Evolutionary conservation across 2,113 vertebrate genomes (phyloP).

Genomic region (Mobula hypostoma): DNA sequence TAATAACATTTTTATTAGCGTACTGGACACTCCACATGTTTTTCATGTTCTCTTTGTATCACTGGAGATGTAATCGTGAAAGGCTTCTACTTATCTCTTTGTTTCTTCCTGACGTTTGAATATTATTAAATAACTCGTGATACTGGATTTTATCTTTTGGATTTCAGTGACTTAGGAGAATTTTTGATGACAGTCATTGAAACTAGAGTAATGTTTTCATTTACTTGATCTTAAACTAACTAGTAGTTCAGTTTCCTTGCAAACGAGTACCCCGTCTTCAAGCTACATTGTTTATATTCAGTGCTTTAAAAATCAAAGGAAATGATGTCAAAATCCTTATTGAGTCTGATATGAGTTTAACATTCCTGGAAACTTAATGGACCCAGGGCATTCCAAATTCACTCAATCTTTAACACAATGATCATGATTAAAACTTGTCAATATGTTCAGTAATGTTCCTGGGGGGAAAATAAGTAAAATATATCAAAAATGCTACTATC

Average conservation of each 20-base stretch:
- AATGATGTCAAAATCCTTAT: not conserved
- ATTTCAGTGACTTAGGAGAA: not conserved
- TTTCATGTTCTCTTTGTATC: not conserved
- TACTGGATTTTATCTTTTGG: not conserved
- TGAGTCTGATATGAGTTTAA: not conserved
- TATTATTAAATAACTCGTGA: not conserved
- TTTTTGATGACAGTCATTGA: not conserved
- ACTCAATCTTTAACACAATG: not conserved
- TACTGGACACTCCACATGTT: not conserved
- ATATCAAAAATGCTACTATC: not conserved
- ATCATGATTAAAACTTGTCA: not conserved
- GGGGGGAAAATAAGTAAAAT: not conserved
- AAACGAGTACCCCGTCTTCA: not conserved
- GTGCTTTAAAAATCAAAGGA: constrained; percentile 2
- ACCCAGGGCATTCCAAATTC: not conserved
- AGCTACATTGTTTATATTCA: not conserved
- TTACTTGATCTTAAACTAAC: not conserved
- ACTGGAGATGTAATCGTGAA: not conserved
- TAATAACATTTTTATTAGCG: not conserved
- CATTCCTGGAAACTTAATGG: not conserved
- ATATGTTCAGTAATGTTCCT: not conserved
- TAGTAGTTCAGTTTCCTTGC: not conserved
- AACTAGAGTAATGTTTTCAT: not conserved
- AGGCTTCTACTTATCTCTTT: not conserved
- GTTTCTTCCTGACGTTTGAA: not conserved